A percentile compares a stretch with the other conserved stretches of the same genome.
Conservation (phyloP, 2,113 vertebrate species). For the Ifrita kowaldi region DNA sequence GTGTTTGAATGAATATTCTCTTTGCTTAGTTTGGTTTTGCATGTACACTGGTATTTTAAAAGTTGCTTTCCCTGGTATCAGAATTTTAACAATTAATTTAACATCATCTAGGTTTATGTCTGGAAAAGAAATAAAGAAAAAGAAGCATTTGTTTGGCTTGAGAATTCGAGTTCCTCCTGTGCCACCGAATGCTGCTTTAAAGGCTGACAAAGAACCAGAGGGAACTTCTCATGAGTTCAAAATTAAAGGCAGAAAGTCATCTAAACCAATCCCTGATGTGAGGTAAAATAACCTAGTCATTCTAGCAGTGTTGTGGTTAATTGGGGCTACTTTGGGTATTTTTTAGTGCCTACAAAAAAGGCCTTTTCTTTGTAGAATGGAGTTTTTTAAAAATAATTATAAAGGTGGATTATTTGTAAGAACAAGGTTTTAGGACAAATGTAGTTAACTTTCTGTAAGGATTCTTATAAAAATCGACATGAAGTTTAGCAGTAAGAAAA, state of each 20-base stretch:
- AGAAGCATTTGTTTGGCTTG: constrained; percentile 96
- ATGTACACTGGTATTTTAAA: not conserved
- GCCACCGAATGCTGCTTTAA: constrained; percentile 85
- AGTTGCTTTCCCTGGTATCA: not conserved
- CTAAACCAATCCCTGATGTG: constrained; percentile 79
- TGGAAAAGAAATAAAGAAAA: constrained; percentile 98
- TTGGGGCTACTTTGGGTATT: not conserved
- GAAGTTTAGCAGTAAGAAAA: not conserved
- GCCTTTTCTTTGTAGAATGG: not conserved
- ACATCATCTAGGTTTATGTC: constrained; percentile 90
- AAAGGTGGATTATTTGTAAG: not conserved
- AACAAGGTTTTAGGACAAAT: not conserved
- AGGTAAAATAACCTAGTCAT: constrained; percentile 75
- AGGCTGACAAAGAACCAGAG: constrained; percentile 83
- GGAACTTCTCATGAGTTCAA: constrained; percentile 92
- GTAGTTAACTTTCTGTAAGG: not conserved
- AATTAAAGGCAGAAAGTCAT: constrained; percentile 94
- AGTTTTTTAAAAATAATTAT: not conserved
- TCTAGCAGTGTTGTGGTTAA: not conserved
- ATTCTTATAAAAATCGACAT: not conserved
- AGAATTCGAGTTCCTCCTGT: constrained; percentile 94
- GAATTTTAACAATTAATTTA: not conserved
- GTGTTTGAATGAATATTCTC: not conserved
- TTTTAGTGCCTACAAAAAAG: not conserved
- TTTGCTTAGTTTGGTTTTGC: not conserved